Percentiles rank a stretch among this genome's conserved stretches.
Conservation (phyloP, 2,113 vertebrate species). For the Tauraco erythrolophus region DNA sequence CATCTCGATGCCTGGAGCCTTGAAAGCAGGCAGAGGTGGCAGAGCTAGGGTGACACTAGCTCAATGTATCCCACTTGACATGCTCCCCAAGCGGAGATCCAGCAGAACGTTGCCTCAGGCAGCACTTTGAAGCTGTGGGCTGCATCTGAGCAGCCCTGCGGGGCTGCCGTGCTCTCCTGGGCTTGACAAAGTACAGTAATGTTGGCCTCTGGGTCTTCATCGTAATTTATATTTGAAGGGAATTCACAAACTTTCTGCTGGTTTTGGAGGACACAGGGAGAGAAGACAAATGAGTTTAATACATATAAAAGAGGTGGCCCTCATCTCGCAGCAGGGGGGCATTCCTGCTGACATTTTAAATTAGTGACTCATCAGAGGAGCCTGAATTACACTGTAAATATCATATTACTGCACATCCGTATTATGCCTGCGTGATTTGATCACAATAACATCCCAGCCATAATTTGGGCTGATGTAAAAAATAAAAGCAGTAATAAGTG, state of each 20-base stretch:
- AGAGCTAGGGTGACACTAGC: neutral
- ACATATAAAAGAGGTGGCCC: neutral
- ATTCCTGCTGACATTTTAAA: neutral
- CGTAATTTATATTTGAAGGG: neutral
- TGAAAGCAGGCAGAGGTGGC: neutral
- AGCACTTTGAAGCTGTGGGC: neutral
- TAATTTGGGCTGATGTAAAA: neutral
- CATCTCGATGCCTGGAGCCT: neutral
- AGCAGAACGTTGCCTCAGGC: neutral
- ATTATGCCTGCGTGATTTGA: neutral
- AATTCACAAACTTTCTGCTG: neutral
- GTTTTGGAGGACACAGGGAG: neutral
- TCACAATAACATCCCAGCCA: neutral
- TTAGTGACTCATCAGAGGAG: neutral
- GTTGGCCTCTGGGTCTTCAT: neutral
- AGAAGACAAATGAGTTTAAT: neutral
- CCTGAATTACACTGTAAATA: neutral
- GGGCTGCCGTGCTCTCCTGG: neutral
- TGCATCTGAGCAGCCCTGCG: fast-evolving
- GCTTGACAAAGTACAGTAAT: neutral
- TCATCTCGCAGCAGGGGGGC: neutral
- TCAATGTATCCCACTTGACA: neutral
- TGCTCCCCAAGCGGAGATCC: neutral
- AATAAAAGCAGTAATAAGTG: neutral
- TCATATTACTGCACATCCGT: neutral